Evolutionary conservation across 2,888 invertebrate species (phyloP).

Genomic region (Ptycholaimellus sp.): DNA sequence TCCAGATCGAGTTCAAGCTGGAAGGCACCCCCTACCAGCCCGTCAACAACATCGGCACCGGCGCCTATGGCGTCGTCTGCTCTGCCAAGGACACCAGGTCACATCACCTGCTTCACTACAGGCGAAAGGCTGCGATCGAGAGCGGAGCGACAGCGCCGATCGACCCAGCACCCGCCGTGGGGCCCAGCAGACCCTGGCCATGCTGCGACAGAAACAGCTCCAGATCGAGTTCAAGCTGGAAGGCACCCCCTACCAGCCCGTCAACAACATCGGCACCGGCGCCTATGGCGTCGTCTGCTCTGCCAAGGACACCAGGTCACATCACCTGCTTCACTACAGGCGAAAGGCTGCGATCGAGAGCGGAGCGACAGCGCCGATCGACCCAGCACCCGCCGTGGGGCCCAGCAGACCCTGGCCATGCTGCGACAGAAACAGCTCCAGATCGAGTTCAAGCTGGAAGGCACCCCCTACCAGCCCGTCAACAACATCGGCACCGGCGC

Average conservation of each 20-base stretch:
- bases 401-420: no score
- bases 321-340: slow-evolving; percentile 14
- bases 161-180: no score
- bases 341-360: no score
- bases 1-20: slow-evolving; percentile 28
- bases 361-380: no score
- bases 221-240: slow-evolving; percentile 29
- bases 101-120: slow-evolving; percentile 14
- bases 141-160: no score
- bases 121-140: no score
- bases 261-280: slow-evolving; percentile 23
- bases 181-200: no score
- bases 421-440: slow-evolving; percentile 10
- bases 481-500: slow-evolving; percentile 26
- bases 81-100: slow-evolving; percentile 10
- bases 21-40: slow-evolving; percentile 23
- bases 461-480: slow-evolving; percentile 20
- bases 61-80: slow-evolving; percentile 33
- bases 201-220: slow-evolving; percentile 5
- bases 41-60: slow-evolving; percentile 19
- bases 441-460: slow-evolving; percentile 28
- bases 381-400: no score
- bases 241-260: slow-evolving; percentile 21
- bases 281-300: slow-evolving; percentile 32
- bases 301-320: slow-evolving; percentile 11